Conservation (phyloP, 2,797 vertebrate species). For the Syndactyla subalaris region DNA sequence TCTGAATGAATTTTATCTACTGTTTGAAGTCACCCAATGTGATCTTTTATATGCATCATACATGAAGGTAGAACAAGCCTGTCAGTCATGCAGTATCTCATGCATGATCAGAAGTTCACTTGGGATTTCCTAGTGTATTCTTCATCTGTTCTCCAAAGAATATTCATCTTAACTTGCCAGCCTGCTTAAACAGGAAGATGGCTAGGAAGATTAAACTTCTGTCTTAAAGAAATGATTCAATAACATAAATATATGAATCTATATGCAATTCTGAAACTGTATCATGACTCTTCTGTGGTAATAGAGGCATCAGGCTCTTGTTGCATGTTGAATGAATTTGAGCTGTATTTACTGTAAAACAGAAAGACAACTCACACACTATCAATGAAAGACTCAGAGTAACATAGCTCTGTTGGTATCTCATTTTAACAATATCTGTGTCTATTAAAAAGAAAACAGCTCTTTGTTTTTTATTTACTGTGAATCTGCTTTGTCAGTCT, state of each 20-base stretch:
- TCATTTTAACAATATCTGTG: not conserved
- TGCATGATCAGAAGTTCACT: not conserved
- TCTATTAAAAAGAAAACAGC: not conserved
- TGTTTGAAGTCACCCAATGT: not conserved
- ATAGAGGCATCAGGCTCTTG: not conserved
- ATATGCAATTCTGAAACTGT: not conserved
- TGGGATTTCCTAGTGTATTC: not conserved
- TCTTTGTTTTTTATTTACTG: not conserved
- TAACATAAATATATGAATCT: not conserved
- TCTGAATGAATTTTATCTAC: not conserved
- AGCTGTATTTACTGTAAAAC: not conserved
- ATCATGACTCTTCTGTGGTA: not conserved
- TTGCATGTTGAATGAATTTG: not conserved
- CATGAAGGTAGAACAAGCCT: not conserved
- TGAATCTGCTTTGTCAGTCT: not conserved
- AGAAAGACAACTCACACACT: not conserved
- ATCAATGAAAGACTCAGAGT: not conserved
- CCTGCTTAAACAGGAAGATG: not conserved
- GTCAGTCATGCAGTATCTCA: not conserved
- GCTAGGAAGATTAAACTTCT: not conserved
- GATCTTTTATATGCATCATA: slow-evolving; percentile 26
- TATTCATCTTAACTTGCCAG: not conserved
- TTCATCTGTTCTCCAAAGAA: not conserved
- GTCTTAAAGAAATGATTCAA: not conserved
- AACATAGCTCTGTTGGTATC: not conserved